Percentiles rank a stretch among this genome's conserved stretches.
Evolutionary conservation across 2,113 vertebrate genomes (phyloP).

Genomic region (Rhadina sibilatrix): DNA sequence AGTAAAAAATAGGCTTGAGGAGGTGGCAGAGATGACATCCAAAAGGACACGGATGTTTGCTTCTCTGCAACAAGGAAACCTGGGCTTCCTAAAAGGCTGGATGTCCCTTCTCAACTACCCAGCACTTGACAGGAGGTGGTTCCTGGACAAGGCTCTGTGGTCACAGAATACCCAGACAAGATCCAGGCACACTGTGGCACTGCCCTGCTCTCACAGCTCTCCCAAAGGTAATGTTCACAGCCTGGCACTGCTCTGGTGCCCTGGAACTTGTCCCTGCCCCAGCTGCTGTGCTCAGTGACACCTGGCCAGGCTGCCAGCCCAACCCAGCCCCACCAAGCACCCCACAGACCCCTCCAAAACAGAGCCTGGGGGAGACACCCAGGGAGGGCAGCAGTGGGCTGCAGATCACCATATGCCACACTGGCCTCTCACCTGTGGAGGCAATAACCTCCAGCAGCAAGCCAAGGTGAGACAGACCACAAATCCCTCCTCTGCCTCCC

Average conservation of each 20-base stretch:
- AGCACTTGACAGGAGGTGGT: background rate
- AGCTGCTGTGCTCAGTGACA: background rate
- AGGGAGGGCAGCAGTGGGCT: background rate
- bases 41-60: background rate
- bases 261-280: background rate
- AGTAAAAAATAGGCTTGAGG: background rate
- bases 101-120: background rate
- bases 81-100: background rate
- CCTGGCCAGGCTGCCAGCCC: background rate
- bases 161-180: accelerated
- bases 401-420: background rate
- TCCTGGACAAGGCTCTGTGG: background rate
- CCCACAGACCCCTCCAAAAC: background rate
- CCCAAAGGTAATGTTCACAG: accelerated
- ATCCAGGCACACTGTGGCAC: background rate
- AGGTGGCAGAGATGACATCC: background rate
- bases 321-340: background rate
- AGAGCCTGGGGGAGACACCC: accelerated
- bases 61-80: background rate
- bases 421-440: accelerated
- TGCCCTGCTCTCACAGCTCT: background rate
- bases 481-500: background rate
- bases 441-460: background rate
- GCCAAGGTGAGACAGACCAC: background rate
- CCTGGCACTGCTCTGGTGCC: background rate